phyloP scores from a whole-genome alignment of 2,113 vertebrate genomes.

The sheep (Ovis aries) region DNA sequence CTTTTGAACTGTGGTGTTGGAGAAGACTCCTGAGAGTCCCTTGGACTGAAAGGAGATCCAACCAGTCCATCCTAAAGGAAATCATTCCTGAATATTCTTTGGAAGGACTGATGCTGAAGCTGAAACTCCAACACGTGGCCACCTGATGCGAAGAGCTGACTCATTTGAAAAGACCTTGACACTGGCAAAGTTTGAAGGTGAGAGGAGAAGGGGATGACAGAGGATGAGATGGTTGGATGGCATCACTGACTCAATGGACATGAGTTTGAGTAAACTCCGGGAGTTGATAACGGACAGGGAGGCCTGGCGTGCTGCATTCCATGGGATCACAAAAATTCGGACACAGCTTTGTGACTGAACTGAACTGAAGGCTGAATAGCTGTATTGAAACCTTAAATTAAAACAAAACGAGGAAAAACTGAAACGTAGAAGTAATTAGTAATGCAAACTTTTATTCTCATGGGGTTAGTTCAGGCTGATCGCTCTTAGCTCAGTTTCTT shows the following conservation, averaged over 20 bases:
- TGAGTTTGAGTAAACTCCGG: neutral
- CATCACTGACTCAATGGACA: neutral
- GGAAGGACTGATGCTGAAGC: neutral
- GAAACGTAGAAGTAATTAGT: neutral
- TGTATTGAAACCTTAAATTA: neutral
- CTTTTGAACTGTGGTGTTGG: neutral
- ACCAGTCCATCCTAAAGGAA: neutral
- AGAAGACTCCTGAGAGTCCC: neutral
- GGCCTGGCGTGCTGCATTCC: fast-evolving
- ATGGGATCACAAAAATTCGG: neutral
- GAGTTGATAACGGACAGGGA: neutral
- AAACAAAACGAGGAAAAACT: neutral
- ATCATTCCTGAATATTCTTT: neutral
- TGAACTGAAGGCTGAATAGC: neutral
- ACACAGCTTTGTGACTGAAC: neutral
- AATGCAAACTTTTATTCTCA: neutral
- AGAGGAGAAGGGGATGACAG: neutral
- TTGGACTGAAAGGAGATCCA: neutral
- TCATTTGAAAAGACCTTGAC: neutral
- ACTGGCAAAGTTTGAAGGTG: neutral
- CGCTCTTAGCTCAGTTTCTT: neutral
- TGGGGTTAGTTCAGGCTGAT: neutral
- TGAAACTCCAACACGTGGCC: neutral
- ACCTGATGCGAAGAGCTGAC: neutral
- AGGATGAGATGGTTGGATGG: neutral